Base-by-base conservation (phyloP, 2,888 invertebrate species). In the Tenthredo notha region DNA sequence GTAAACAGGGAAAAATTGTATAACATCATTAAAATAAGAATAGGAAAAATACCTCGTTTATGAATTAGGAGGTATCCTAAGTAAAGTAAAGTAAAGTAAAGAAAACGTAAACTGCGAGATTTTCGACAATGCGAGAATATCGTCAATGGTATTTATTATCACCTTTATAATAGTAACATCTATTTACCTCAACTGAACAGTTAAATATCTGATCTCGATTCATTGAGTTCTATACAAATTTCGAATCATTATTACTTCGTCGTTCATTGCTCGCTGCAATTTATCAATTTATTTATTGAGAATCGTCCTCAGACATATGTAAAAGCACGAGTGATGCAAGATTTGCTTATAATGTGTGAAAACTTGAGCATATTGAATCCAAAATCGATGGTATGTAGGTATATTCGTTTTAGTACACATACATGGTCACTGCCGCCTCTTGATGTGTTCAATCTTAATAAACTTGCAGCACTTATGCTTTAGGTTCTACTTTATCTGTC, bases 1-100 rank as follows among this genome's bases (percentile, higher is more conserved):
- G 86, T 78, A 85, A 87, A 61, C 84, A 89, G 83, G 83, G 67
- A 67, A 65, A 67, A 47, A 40, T 50, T 61, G 40, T 37, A 40
- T 47, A 65, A 83, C 29, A 47, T 77, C 54, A 25, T 77, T 54
- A 33, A 83, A 70, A 65, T 47, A 65, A 67, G 47, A 47, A 29
- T 25, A 80, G n/a, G 40, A 77, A 80, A 40, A 33, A 37, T 83
- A 43, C 29, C 21, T 67, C 47, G 47, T 47, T 50, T 33, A 47
- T 67, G 37, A 83, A 61, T 10, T 61, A 61, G 37, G 58, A 37
- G 77, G 29, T 61, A 61, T 21, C 61, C 25, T 61, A 25, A 21
- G 21, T 25, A 61, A 25, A 12, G 61, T 7, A 37, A 37, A 37
- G 37, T 7, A 37, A 37, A 37, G 37, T 37, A 37, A 37, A 33